Evolutionary conservation across 2,888 invertebrate species (phyloP), one percentile per base, ranked within the genome.

Genomic region (Caprella mutica): DNA sequence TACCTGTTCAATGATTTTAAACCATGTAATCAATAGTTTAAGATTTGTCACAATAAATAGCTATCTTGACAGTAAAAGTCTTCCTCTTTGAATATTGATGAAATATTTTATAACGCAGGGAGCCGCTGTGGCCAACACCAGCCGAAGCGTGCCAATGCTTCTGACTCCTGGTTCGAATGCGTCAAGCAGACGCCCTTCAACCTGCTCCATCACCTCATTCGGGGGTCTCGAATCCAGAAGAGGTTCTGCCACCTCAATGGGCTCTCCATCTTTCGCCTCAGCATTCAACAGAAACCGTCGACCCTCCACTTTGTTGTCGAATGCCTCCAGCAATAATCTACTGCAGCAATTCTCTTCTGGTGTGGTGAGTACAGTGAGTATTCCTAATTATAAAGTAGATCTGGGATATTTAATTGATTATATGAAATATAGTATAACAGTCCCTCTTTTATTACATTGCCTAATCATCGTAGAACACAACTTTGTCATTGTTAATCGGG

Each of bases 331-430:
- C 43, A 54, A 58, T 50, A 85, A 86, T 66, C 76, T 91, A 64
- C 77, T 91, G 67, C 89, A 90, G 72, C 89, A 90, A 75, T 78
- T 91, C 73, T 87, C 89, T 80, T 83, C 85, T 76, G 89, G 88
- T 80, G 85, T 91, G 86, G 90, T 90, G 86, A 88, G 88, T 61
- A 64, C 63, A 56, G 63, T 63, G 63, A 63, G 63, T 63, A 63
- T 63, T 53, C n/a, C n/a, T n/a, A n/a, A n/a, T n/a, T n/a, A n/a
- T n/a, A n/a, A n/a, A n/a, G n/a, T n/a, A n/a, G n/a, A n/a, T n/a
- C n/a, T n/a, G n/a, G n/a, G n/a, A n/a, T n/a, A n/a, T n/a, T n/a
- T n/a, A n/a, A n/a, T n/a, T n/a, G n/a, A n/a, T n/a, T n/a, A n/a
- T n/a, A n/a, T n/a, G n/a, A n/a, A n/a, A n/a, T n/a, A n/a, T n/a